Percentiles rank a stretch among this genome's conserved stretches.
phyloP scores from a whole-genome alignment of 1,140 invertebrate species.

The Nasonia longicornis region DNA sequence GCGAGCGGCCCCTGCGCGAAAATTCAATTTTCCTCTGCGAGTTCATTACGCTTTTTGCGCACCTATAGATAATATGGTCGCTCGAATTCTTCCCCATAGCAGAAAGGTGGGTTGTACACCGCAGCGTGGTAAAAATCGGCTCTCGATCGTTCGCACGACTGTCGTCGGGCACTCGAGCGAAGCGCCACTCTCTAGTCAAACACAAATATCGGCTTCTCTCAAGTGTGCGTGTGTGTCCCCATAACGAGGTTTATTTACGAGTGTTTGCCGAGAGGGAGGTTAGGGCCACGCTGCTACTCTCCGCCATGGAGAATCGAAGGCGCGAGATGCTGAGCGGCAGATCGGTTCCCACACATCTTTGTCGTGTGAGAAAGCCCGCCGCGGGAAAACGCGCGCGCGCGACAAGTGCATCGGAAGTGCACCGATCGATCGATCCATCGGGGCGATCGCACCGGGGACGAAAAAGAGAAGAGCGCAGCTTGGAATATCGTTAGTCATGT shows the following conservation, averaged over 20 bases:
- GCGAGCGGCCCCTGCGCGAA: background rate
- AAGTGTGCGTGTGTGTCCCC: background rate
- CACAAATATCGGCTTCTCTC: constrained; percentile 7
- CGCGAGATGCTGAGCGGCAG: background rate
- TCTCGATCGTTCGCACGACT: background rate
- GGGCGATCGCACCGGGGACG: background rate
- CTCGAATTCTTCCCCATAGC: too few species aligned
- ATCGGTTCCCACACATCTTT: constrained; percentile 35
- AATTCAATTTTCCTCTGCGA: constrained; percentile 22
- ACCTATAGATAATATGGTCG: too few species aligned
- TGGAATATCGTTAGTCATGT: constrained; percentile 15
- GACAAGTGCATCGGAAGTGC: constrained; percentile 46
- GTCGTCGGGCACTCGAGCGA: background rate
- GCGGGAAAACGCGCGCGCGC: constrained; percentile 25
- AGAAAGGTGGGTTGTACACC: background rate
- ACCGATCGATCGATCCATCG: constrained; percentile 12
- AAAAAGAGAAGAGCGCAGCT: constrained; percentile 2
- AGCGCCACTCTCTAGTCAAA: constrained; percentile 17
- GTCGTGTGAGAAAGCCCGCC: constrained; percentile 33
- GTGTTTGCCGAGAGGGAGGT: constrained; percentile 36
- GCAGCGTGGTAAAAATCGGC: background rate
- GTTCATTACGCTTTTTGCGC: background rate
- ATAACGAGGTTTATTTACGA: constrained; percentile 40
- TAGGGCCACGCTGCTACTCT: background rate
- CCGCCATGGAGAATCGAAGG: background rate